These are phyloP conservation scores for Kradibia gibbosae DNA, from an alignment of 1,140 invertebrate species.

Conservation along the genomic window DNA sequence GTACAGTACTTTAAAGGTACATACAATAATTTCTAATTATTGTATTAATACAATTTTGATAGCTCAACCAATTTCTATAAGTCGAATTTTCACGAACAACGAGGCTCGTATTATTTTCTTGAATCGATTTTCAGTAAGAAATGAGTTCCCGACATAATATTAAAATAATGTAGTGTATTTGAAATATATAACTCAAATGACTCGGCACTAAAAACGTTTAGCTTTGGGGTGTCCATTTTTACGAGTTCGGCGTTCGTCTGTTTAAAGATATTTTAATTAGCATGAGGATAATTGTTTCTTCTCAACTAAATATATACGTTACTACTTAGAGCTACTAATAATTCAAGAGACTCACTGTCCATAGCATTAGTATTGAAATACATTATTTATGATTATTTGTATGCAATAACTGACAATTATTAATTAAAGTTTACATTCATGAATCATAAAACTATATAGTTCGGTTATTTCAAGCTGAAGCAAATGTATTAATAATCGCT, in stretches of 20 bases:
- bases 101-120: neutral
- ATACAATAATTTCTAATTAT: no score
- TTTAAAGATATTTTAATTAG: conserved; percentile 7
- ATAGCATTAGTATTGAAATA: neutral
- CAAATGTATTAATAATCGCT: conserved; percentile 10
- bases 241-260: neutral
- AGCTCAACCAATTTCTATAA: no score
- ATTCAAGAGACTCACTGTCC: neutral
- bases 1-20: no score
- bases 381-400: conserved; percentile 5
- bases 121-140: neutral
- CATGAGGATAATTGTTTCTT: neutral
- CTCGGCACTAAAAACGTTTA: neutral
- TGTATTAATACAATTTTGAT: no score
- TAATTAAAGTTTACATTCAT: neutral
- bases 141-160: neutral
- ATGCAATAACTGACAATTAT: neutral
- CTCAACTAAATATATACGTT: neutral
- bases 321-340: neutral
- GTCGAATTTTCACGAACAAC: no score
- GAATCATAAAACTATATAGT: conserved; percentile 14
- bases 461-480: neutral
- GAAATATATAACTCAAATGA: neutral
- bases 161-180: neutral
- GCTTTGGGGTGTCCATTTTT: neutral